phyloP scores from a whole-genome alignment of 2,113 vertebrate species.

The Paratilapia polleni region DNA sequence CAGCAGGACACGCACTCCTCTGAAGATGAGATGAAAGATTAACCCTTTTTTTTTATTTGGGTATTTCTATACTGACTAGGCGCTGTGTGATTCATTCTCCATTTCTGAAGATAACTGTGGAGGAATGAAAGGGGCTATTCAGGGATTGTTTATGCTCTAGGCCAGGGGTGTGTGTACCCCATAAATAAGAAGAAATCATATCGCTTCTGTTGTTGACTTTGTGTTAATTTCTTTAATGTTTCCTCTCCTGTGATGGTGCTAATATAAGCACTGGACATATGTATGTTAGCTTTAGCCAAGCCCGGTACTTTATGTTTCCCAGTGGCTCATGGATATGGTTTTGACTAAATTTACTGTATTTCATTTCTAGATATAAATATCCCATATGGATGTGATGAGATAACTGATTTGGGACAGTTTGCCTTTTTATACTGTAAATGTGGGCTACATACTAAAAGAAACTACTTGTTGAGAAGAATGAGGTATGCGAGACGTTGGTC shows the following conservation, averaged over 20 bases:
- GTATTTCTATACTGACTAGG: constrained; percentile 13
- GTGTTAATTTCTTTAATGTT: not conserved
- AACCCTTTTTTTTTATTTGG: constrained; percentile 30
- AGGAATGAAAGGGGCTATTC: constrained; percentile 61
- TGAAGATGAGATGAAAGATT: constrained; percentile 49
- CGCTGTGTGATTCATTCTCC: constrained; percentile 48
- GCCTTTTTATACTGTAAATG: constrained; percentile 42
- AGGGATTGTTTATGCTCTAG: constrained; percentile 70
- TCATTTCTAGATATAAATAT: constrained; percentile 4
- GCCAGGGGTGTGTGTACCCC: constrained; percentile 41
- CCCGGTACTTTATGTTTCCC: not conserved
- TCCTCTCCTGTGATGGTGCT: not conserved
- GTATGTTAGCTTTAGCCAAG: not conserved
- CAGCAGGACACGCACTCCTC: constrained; percentile 24
- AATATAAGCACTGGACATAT: constrained; percentile 13
- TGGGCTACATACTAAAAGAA: constrained; percentile 49
- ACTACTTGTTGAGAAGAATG: constrained; percentile 39
- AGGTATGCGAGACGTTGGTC: constrained; percentile 53
- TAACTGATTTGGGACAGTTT: constrained; percentile 38
- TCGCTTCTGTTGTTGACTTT: constrained; percentile 9
- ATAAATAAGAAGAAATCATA: constrained; percentile 48
- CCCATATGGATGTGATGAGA: constrained; percentile 23
- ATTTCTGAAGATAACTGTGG: constrained; percentile 49
- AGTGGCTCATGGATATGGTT: not conserved
- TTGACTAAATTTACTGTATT: constrained; percentile 29